These are phyloP conservation scores for Zaprionus kolodkinae DNA, from an alignment of 1,140 invertebrate species.

Conservation along the genomic window DNA sequence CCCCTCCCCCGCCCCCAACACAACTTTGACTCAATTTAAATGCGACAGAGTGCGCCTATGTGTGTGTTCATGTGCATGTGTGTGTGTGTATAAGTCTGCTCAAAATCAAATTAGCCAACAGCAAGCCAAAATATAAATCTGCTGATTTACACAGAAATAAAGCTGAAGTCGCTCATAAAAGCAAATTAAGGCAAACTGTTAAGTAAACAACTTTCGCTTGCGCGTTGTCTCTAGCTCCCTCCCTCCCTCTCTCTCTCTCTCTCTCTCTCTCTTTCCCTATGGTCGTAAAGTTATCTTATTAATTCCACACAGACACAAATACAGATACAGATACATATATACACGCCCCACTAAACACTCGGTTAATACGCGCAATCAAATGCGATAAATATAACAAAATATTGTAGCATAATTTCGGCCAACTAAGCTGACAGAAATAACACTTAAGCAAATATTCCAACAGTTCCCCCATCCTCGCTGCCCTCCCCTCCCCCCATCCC, in stretches of 20 bases:
- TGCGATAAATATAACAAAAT: constrained; percentile 81
- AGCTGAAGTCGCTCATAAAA: constrained; percentile 66
- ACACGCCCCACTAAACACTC: constrained; percentile 59
- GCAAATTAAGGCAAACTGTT: constrained; percentile 82
- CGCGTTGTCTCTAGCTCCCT: constrained; percentile 11
- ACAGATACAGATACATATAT: constrained; percentile 41
- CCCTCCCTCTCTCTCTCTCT: constrained; percentile 6
- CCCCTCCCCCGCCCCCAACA: constrained; percentile 25
- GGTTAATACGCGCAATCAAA: constrained; percentile 81
- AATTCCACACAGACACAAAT: constrained; percentile 61
- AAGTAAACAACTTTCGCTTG: constrained; percentile 75
- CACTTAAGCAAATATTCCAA: constrained; percentile 78
- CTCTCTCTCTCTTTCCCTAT: constrained; percentile 17
- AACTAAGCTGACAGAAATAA: constrained; percentile 82
- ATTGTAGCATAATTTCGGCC: constrained; percentile 76
- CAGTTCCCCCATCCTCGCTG: constrained; percentile 36
- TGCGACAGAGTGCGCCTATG: constrained; percentile 19
- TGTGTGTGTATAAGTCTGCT: constrained; percentile 39
- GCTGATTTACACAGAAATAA: constrained; percentile 81
- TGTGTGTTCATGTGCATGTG: constrained; percentile 9
- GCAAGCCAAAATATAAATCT: constrained; percentile 76
- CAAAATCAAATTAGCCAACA: constrained; percentile 81
- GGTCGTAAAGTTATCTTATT: constrained; percentile 76
- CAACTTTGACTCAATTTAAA: constrained; percentile 73
- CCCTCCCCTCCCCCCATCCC: not conserved